A percentile compares a stretch with the other conserved stretches of the same genome.
phyloP scores from a whole-genome alignment of 2,113 vertebrate species.

The Megaptera novaeangliae region DNA sequence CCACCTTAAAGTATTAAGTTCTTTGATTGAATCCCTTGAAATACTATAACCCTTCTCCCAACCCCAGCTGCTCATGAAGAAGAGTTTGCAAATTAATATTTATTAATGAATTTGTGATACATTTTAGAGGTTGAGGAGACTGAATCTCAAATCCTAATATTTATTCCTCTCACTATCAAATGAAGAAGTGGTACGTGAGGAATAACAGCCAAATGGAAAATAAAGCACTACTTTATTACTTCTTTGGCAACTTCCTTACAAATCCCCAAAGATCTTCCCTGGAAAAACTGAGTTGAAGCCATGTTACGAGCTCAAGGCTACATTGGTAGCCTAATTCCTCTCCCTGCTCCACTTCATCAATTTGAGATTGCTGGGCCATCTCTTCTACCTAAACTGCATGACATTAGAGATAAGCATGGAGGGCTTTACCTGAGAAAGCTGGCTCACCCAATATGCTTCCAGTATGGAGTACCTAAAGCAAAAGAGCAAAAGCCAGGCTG shows the following conservation, averaged over 20 bases:
- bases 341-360: background rate
- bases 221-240: background rate
- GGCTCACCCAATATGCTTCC: background rate
- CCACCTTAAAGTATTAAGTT: background rate
- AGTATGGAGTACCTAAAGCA: background rate
- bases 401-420: background rate
- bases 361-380: background rate
- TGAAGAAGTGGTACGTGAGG: background rate
- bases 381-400: background rate
- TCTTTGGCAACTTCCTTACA: background rate
- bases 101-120: background rate
- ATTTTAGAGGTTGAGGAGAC: background rate
- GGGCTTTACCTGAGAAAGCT: background rate
- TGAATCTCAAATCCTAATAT: background rate
- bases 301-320: background rate
- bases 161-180: background rate
- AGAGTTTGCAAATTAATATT: background rate
- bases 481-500: background rate
- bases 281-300: background rate
- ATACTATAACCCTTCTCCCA: background rate
- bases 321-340: background rate
- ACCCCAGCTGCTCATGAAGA: background rate
- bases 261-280: background rate
- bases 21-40: background rate
- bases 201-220: background rate